Base-by-base conservation (phyloP, 2,888 invertebrate genomes). In the Phyllotreta striolata region DNA sequence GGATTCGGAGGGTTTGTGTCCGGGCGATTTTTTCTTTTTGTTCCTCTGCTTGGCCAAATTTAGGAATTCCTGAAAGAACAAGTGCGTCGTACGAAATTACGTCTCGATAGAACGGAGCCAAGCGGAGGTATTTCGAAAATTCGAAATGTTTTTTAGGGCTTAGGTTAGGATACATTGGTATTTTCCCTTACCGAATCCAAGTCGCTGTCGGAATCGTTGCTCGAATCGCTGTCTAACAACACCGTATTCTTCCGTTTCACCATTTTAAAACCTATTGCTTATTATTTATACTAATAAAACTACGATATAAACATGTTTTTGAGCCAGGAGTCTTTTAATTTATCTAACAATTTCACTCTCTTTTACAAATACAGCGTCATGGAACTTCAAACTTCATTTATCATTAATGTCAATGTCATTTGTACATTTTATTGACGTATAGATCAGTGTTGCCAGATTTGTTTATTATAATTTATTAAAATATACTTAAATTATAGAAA, bases 211-310 rank as follows among this genome's bases (percentile, higher is more conserved):
- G 87, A 91, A 74, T 89, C 90, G 80, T 91, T 91, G 81, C 91
- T 93, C 63, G 90, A 90, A 80, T 93, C 92, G 14, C 92, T 91
- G 79, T 93, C 93, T 73, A 93, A 89, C 68, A 92, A 83, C 43
- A 91, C 90, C 79, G 92, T 91, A 81, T 90, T 91, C 82, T 93
- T 92, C 72, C 93, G 86, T 84, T 93, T 93, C 74, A 89, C 92
- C 93, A 93, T 93, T 82, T 79, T 82, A 13, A 40, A 47, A 40
- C 24, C 4, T 24, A 24, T 24, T 24, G 24, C 24, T 24, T 24
- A 24, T 24, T 24, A 24, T 1, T 24, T 24, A 24, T 24, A 24
- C 24, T 24, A 24, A 3, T 24, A 24, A 24, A 24, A 24, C 24
- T 24, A 24, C 24, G 24, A 1, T 24, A 24, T 24, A 3, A 24